Evolutionary conservation across 92 coral and sea anemone species (phyloP), one percentile per base, ranked within the genome.

Genomic region (Phymanthus crucifer): DNA sequence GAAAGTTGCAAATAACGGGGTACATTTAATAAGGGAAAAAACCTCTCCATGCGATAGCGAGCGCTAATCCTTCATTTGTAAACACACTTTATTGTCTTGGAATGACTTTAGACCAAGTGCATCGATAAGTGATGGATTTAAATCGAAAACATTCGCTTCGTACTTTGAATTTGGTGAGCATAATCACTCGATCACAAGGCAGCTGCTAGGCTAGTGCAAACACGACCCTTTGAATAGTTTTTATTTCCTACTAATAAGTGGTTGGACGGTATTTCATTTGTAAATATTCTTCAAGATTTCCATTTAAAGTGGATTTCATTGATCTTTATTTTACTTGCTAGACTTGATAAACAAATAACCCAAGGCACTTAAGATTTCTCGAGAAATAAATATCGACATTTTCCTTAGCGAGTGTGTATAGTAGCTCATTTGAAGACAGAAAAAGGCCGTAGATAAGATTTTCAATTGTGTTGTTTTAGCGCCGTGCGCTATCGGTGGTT

Each of bases 1-100:
- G 81, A 78, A 82, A 23, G 80, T 90, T 83, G 90, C 78, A 86
- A 84, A 83, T 84, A 84, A 80, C 84, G 86, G 83, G 85, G 87
- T 89, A 86, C 83, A 71, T 83, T 91, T 91, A 79, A 83, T 91
- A 73, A 91, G 79, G 82, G 47, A 43, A 40, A 61, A 69, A 70
- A 70, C 75, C 85, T 65, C 32, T 77, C 40, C 32, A 24, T 65
- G 57, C 81, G 72, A 64, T 77, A 65, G 31, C 81, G 65, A 12
- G 40, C 34, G 37, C 14, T 35, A 77, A 77, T 76, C 70, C 71
- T 32, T 31, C 48, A 23, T 38, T 46, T 76, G 80, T 76, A 77
- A 77, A 61, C 81, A 77, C 81, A 77, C n/a, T 43, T 43, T 33
- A 37, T 77, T 77, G 72, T 38, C 72, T 24, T n/a, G 5, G 24